Evolutionary conservation across 2,888 invertebrate species (phyloP), one percentile per base, ranked within the genome.

Genomic region (Pristionchus arcanus): DNA sequence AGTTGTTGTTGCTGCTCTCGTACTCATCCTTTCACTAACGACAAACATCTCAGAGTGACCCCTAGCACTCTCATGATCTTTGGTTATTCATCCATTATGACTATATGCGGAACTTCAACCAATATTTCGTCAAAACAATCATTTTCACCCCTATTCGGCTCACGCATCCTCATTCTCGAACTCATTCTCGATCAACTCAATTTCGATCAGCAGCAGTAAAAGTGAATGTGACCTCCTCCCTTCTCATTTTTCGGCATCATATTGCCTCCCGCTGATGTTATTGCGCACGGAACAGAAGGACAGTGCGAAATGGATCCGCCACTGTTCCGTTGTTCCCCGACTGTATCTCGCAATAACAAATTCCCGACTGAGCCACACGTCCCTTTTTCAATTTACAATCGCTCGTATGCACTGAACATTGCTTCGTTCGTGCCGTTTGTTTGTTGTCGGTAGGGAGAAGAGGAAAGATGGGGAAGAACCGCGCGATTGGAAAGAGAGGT

Each of bases 361-460:
- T 68, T 28, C 15, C 21, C 63, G 63, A 9, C n/a, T 28, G n/a
- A 28, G 19, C 68, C 25, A 25, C 11, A 53, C 59, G 25, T 68
- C 31, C 28, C 68, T 31, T 31, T 25, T 31, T 15, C 25, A 28
- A 19, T 28, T n/a, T 68, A 15, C n/a, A 25, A 31, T 68, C n/a
- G 9, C 31, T 63, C 25, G 63, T 21, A 9, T 21, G 63, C 21
- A 71, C 34, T 34, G 31, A 71, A 71, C 21, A 34, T 25, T 71
- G 71, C 31, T 71, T 71, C 31, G 71, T 34, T 71, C 71, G 71
- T 71, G 31, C 34, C 13, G 81, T 81, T 81, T 81, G 81, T 81
- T 81, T 81, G 81, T 81, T 81, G 74, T n/a, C 81, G 81, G 81
- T 53, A 15, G n/a, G 28, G 16, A 0, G 81, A 49, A 42, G n/a